Percentiles rank a stretch among this genome's conserved stretches.
phyloP scores from a whole-genome alignment of 2,797 vertebrate species.

The Ctenopoma multispine region DNA sequence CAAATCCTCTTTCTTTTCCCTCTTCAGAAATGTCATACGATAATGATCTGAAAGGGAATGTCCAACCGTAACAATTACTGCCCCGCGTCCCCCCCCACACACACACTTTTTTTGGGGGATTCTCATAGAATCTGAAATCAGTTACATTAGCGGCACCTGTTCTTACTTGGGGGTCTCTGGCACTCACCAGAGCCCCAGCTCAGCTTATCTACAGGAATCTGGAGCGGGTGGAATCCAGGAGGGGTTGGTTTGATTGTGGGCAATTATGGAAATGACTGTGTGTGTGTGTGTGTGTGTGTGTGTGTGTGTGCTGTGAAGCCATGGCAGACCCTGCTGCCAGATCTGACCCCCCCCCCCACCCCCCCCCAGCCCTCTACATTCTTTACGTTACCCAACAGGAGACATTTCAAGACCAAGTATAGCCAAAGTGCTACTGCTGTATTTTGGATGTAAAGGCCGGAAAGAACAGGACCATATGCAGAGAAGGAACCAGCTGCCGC shows the following conservation, averaged over 20 bases:
- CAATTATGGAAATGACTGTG: constrained; percentile 85
- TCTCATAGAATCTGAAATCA: constrained; percentile 77
- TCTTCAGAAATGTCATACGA: constrained; percentile 77
- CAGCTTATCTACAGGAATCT: constrained; percentile 85
- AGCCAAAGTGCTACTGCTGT: constrained; percentile 58
- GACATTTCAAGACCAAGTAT: constrained; percentile 74
- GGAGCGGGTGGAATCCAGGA: constrained; percentile 82
- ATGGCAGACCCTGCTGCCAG: constrained; percentile 73
- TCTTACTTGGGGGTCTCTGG: constrained; percentile 85
- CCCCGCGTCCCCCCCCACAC: no score
- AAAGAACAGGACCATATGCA: constrained; percentile 46
- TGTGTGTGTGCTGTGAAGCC: constrained; percentile 73
- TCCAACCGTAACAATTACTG: constrained; percentile 71
- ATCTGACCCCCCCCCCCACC: constrained; percentile 66
- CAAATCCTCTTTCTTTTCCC: constrained; percentile 76
- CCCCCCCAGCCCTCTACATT: constrained; percentile 70
- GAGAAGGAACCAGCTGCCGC: constrained; percentile 56
- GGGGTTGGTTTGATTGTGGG: constrained; percentile 84
- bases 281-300: constrained; percentile 73
- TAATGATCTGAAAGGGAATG: constrained; percentile 76
- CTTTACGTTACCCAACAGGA: constrained; percentile 72
- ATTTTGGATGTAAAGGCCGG: constrained; percentile 49
- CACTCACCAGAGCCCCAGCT: constrained; percentile 76
- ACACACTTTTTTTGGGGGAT: constrained; percentile 28
- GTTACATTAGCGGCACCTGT: constrained; percentile 84